phyloP scores from a whole-genome alignment of 2,888 invertebrate species.

The Cryptocephalus primarius region DNA sequence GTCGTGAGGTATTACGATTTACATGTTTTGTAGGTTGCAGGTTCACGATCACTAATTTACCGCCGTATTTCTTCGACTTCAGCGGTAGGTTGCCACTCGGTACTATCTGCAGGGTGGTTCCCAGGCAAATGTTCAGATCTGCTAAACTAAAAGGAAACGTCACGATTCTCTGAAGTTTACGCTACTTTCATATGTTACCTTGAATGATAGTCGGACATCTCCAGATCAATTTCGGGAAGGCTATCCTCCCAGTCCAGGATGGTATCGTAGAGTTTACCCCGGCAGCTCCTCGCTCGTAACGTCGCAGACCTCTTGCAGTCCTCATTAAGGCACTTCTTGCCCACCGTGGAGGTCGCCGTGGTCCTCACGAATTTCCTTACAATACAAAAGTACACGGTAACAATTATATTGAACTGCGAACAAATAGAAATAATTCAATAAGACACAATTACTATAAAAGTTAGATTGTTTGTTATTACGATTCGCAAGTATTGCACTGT shows the following conservation, averaged over 20 bases:
- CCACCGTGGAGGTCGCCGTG: slow-evolving; percentile 70
- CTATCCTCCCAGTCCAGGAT: slow-evolving; percentile 97
- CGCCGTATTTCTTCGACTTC: slow-evolving; percentile 71
- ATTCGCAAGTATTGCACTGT: slow-evolving; percentile 80
- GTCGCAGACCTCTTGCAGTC: slow-evolving; percentile 51
- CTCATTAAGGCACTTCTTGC: slow-evolving; percentile 58
- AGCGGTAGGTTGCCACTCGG: slow-evolving; percentile 93
- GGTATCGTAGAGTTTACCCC: slow-evolving; percentile 81
- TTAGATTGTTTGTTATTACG: slow-evolving; percentile 7
- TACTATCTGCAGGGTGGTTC: slow-evolving; percentile 95
- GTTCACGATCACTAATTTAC: slow-evolving; percentile 88
- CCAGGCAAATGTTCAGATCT: slow-evolving; percentile 87
- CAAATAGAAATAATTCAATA: no score
- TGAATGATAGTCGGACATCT: slow-evolving; percentile 76
- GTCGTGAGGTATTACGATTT: slow-evolving; percentile 29
- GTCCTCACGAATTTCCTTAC: slow-evolving; percentile 68
- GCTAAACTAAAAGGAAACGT: slow-evolving; percentile 54
- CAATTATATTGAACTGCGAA: no score
- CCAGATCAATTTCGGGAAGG: slow-evolving; percentile 76
- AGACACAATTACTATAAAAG: no score
- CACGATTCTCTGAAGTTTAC: not conserved
- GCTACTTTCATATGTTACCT: slow-evolving; percentile 42
- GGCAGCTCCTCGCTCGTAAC: slow-evolving; percentile 58
- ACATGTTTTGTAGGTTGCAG: slow-evolving; percentile 97
- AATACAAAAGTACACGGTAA: slow-evolving; percentile 5